A percentile compares a stretch with the other conserved stretches of the same genome.
These are phyloP conservation scores for Ypsolopha scabrella DNA, from an alignment of 2,888 invertebrate genomes.

Conservation along the genomic window DNA sequence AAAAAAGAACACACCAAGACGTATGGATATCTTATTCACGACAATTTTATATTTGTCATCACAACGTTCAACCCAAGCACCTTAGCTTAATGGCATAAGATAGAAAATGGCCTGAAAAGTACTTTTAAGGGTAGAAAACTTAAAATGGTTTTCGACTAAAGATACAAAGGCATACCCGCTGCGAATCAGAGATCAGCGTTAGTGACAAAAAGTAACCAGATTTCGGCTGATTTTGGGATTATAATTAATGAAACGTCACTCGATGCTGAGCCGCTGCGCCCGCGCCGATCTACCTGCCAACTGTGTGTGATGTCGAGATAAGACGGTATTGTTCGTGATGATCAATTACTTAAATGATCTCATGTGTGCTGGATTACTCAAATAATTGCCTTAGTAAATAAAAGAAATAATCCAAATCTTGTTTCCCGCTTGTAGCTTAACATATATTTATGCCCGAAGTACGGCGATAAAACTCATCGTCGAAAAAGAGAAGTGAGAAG, in stretches of 20 bases:
- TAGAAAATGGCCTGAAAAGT: not conserved
- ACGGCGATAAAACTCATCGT: too few relatives aligned
- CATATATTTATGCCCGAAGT: too few relatives aligned
- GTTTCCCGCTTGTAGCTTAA: too few relatives aligned
- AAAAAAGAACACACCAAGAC: slow-evolving; percentile 22
- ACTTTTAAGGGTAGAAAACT: not conserved
- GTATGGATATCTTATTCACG: not conserved
- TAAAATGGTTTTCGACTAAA: not conserved
- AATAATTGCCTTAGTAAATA: too few relatives aligned
- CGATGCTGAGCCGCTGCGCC: slow-evolving; percentile 20
- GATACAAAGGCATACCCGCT: slow-evolving; percentile 26
- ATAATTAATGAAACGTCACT: slow-evolving; percentile 55
- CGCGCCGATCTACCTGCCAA: slow-evolving; percentile 1
- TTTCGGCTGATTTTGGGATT: slow-evolving; percentile 42
- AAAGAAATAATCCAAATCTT: too few relatives aligned
- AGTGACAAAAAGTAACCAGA: slow-evolving; percentile 30
- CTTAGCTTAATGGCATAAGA: not conserved
- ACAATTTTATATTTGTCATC: slow-evolving; percentile 1
- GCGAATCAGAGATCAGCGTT: slow-evolving; percentile 38
- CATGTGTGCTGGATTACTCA: too few relatives aligned
- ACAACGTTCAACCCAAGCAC: not conserved
- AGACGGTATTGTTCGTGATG: not conserved
- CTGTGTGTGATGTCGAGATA: not conserved
- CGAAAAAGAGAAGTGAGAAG: too few relatives aligned
- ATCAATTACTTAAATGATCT: not conserved